Evolutionary conservation across 2,113 vertebrate species (phyloP).

Genomic region (Salvelinus fontinalis): DNA sequence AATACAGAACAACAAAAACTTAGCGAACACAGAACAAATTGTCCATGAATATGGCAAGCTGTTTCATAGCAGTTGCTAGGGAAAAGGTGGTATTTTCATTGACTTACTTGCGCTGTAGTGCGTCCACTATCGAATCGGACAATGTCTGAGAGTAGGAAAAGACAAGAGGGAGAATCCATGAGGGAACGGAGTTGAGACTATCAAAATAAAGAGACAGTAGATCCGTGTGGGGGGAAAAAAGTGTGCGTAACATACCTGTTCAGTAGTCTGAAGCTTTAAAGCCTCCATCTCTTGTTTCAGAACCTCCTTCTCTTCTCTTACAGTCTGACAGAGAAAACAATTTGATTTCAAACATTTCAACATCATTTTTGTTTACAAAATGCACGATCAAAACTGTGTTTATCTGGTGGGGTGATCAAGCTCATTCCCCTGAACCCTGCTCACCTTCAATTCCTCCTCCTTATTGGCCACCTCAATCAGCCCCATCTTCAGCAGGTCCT

Average conservation of each 20-base stretch:
- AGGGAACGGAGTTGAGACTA: neutral
- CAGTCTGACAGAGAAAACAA: conserved; percentile 64
- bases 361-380: neutral
- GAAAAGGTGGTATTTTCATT: neutral
- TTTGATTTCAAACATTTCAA: neutral
- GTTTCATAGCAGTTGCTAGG: neutral
- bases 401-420: neutral
- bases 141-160: conserved; percentile 70
- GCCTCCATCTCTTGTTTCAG: conserved; percentile 80
- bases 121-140: conserved; percentile 81
- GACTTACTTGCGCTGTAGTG: conserved; percentile 89
- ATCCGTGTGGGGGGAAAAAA: neutral
- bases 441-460: conserved; percentile 91
- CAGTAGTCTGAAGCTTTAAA: conserved; percentile 76
- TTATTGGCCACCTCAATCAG: conserved; percentile 95
- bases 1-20: neutral
- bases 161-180: neutral
- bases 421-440: neutral
- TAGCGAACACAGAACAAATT: neutral
- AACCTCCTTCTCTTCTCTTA: conserved; percentile 79
- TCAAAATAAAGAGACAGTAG: neutral
- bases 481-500: conserved; percentile 88
- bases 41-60: neutral
- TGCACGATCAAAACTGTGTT: neutral
- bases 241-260: conserved; percentile 76